Evolutionary conservation across 2,888 invertebrate genomes (phyloP).

Genomic region (Trissolcus japonicus): DNA sequence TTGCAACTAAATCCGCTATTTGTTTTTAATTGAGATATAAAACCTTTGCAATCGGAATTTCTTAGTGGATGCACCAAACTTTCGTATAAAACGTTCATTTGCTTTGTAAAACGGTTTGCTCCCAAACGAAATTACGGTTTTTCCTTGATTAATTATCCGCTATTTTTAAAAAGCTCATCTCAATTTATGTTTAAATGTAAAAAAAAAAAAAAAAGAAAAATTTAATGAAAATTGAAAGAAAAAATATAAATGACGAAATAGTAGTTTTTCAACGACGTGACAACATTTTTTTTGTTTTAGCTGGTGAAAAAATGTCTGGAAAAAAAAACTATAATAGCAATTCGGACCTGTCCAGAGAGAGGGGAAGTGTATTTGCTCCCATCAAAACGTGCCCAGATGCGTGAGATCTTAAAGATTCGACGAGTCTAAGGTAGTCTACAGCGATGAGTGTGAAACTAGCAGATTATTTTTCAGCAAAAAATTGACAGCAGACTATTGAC

Average conservation of each 20-base stretch:
- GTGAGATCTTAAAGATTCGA: constrained; percentile 35
- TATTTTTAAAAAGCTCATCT: not conserved
- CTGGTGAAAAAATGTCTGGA: too few relatives aligned
- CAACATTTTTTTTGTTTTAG: not conserved
- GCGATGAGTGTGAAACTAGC: too few relatives aligned
- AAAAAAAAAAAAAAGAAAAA: not conserved
- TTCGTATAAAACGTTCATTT: constrained; percentile 5
- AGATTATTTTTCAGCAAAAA: too few relatives aligned
- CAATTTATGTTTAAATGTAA: not conserved
- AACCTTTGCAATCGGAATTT: constrained; percentile 45
- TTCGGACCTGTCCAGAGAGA: not conserved
- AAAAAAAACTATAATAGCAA: not conserved
- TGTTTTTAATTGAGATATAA: constrained; percentile 57
- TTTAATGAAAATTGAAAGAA: not conserved
- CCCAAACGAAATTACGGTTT: constrained; percentile 15
- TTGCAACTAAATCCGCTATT: constrained; percentile 53
- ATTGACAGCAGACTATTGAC: too few relatives aligned
- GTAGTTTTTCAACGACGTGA: not conserved
- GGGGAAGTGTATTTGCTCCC: constrained; percentile 21
- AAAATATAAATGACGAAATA: not conserved
- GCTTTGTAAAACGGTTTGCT: not conserved
- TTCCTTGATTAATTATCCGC: constrained; percentile 20
- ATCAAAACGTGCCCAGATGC: constrained; percentile 38
- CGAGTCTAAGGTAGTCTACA: constrained; percentile 61
- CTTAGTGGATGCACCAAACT: constrained; percentile 34